A percentile compares a stretch with the other conserved stretches of the same genome.
These are phyloP conservation scores for Butorides virescens DNA, from an alignment of 2,113 vertebrate genomes.

Conservation along the genomic window DNA sequence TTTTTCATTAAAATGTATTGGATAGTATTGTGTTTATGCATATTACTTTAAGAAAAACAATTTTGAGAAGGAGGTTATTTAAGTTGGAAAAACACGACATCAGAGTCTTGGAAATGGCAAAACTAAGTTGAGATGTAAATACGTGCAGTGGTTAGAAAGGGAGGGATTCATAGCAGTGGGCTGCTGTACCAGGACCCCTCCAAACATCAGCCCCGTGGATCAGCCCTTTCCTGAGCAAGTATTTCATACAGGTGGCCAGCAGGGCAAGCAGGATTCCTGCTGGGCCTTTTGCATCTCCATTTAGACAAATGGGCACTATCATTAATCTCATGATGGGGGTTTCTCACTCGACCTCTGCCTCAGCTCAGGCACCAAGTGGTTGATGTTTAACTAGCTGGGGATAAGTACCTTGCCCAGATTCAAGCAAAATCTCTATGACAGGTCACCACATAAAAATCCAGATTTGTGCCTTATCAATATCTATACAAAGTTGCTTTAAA, in stretches of 20 bases:
- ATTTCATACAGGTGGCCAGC: not conserved
- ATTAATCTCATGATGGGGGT: not conserved
- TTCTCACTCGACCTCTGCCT: not conserved
- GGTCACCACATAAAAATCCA: not conserved
- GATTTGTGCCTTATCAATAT: not conserved
- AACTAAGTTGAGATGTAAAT: not conserved
- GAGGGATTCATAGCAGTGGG: not conserved
- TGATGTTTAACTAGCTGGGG: not conserved
- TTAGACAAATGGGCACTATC: not conserved
- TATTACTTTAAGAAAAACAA: not conserved
- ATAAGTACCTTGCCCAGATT: not conserved
- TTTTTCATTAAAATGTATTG: not conserved
- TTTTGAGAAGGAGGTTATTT: not conserved
- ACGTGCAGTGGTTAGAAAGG: not conserved
- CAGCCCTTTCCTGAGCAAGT: not conserved
- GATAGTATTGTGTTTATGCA: not conserved
- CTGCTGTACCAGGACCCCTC: not conserved
- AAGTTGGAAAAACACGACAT: not conserved
- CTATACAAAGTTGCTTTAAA: not conserved
- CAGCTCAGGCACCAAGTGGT: not conserved
- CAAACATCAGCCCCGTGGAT: not conserved
- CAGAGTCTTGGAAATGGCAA: not conserved
- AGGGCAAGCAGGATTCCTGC: not conserved
- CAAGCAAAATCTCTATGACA: not conserved
- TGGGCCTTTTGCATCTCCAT: not conserved